Base-by-base conservation (phyloP, 2,113 vertebrate species). In the Hippotragus niger region DNA sequence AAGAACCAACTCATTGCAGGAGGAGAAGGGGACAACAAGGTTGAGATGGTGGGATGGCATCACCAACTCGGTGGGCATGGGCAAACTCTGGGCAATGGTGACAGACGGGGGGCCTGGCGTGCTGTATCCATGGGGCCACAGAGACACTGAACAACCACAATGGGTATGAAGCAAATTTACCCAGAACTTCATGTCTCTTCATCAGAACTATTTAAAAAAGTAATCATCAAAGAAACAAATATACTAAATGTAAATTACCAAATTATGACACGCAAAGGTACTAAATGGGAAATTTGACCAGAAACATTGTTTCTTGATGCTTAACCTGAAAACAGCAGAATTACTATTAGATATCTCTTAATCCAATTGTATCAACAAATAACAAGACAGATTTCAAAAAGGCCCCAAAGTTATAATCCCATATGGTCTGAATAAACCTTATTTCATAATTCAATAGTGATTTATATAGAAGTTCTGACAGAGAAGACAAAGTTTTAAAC, bases 81-180 rank as follows among this genome's bases (percentile, higher is more conserved):
- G n/a, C 64, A 21, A 21, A 36, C 64, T 71, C 64, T 1, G 9
- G n/a, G n/a, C 10, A 36, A 5, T 36, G 64, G n/a, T 21, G n/a
- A 71, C 0, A 19, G n/a, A 71, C 0, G 9, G 4, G n/a, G 64
- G 3, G 0, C 4, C 64, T 11, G 15, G 31, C 0, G 1, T 8
- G 7, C 16, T 64, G 62, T 4, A 71, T 71, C n/a, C n/a, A 2
- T 11, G n/a, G n/a, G 64, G n/a, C 19, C 8, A 10, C n/a, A 71
- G 19, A 71, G 64, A 71, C 4, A 21, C 17, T 0, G 64, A 36
- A 19, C 17, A 19, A 11, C n/a, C 17, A 36, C 17, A 71, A 25
- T 36, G 17, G 15, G 11, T 71, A 12, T 50, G 40, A 71, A 71
- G 17, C 23, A 58, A 36, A 36, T 90, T 29, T 55, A 55, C 19